These are phyloP conservation scores for Pangasius larnaudii DNA, from an alignment of 2,797 vertebrate species.

Conservation along the genomic window DNA sequence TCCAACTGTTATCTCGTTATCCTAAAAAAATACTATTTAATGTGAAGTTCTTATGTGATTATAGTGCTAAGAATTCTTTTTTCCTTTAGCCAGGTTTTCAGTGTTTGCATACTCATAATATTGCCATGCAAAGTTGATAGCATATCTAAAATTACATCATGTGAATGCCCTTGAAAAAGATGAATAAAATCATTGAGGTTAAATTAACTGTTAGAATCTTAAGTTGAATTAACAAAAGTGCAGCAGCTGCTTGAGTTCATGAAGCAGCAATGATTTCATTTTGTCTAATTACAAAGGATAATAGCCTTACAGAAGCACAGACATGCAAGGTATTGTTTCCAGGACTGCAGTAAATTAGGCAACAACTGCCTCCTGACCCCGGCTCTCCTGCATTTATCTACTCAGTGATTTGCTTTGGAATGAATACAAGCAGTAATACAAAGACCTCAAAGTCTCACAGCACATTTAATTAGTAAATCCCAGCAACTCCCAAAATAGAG, in stretches of 20 bases:
- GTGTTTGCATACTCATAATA: background rate
- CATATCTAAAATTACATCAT: background rate
- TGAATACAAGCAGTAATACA: constrained; percentile 27
- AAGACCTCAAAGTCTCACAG: constrained; percentile 9
- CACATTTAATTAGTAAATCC: constrained; percentile 50
- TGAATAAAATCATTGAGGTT: background rate
- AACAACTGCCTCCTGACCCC: constrained; percentile 34
- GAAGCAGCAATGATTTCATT: constrained; percentile 27
- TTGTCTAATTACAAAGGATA: constrained; percentile 22
- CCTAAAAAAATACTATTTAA: background rate
- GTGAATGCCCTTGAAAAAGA: background rate
- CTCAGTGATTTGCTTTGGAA: constrained; percentile 44
- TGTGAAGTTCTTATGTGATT: background rate
- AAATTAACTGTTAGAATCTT: background rate
- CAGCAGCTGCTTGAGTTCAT: constrained; percentile 13
- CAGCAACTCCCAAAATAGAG: constrained; percentile 18
- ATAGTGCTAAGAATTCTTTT: background rate
- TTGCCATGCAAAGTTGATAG: background rate
- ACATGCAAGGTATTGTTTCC: constrained; percentile 16
- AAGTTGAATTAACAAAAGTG: constrained; percentile 14
- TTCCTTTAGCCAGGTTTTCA: background rate
- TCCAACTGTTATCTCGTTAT: background rate
- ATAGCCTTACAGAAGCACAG: constrained; percentile 11
- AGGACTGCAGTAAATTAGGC: constrained; percentile 50
- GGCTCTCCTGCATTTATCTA: constrained; percentile 49